These are phyloP conservation scores for Callinectes sapidus DNA, from an alignment of 2,888 invertebrate species.

Conservation along the genomic window DNA sequence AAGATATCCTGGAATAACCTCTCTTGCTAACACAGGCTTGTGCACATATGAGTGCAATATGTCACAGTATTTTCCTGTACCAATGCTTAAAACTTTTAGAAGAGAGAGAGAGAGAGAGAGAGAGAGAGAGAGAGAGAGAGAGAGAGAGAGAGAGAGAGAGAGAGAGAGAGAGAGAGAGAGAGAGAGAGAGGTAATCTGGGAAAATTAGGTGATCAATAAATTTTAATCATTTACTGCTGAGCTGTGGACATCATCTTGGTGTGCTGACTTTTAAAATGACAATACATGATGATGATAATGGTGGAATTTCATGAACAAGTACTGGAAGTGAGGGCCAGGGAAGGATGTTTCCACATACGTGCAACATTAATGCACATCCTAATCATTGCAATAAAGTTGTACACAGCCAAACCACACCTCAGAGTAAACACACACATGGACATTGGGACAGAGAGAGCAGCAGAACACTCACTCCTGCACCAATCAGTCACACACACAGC, in stretches of 20 bases:
- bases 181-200: neutral
- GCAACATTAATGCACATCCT: neutral
- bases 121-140: too few relatives aligned
- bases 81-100: neutral
- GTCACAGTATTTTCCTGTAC: neutral
- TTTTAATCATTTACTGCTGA: neutral
- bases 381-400: neutral
- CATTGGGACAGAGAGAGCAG: neutral
- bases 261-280: neutral
- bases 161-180: too few relatives aligned
- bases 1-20: neutral
- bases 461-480: neutral
- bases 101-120: neutral
- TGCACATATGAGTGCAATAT: neutral
- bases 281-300: neutral
- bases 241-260: neutral
- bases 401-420: slow-evolving; percentile 31
- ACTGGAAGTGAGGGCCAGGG: neutral
- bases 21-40: neutral
- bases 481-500: slow-evolving; percentile 30
- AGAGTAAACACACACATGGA: slow-evolving; percentile 16
- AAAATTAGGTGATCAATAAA: neutral
- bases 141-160: too few relatives aligned
- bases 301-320: neutral
- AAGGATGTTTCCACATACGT: neutral